Conservation (phyloP, 1,140 invertebrate genomes). For the Polypedilum vanderplanki region DNA sequence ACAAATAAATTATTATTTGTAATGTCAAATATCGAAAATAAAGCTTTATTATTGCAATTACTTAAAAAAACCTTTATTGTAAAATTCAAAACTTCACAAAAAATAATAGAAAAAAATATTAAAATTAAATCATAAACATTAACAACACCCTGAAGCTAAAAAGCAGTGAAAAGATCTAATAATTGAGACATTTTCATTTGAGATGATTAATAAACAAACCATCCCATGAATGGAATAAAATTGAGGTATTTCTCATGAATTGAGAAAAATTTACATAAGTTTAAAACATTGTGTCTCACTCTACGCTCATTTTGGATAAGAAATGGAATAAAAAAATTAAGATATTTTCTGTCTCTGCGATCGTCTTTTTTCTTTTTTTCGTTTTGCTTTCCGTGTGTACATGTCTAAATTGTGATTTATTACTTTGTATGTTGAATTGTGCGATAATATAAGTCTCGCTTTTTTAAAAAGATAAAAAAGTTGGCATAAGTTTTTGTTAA, state of each 20-base stretch:
- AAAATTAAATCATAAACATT: too few species aligned
- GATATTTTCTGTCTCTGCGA: not conserved
- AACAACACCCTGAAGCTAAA: not conserved
- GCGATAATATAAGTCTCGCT: not conserved
- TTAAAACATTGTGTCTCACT: not conserved
- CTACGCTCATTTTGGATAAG: conserved; percentile 8
- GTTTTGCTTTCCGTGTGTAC: not conserved
- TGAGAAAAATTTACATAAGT: not conserved
- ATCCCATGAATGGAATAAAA: not conserved
- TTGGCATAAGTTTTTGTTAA: too few species aligned
- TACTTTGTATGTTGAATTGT: not conserved
- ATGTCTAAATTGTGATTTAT: conserved; percentile 14
- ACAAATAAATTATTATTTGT: too few species aligned
- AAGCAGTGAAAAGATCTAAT: not conserved
- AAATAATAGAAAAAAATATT: too few species aligned
- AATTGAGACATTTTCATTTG: not conserved
- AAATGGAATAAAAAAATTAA: not conserved
- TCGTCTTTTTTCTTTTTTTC: not conserved
- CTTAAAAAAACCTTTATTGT: too few species aligned
- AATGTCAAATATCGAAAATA: too few species aligned
- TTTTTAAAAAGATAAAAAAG: too few species aligned
- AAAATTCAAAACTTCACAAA: too few species aligned
- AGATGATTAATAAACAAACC: not conserved
- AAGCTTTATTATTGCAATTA: too few species aligned
- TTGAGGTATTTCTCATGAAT: conserved; percentile 5